These are phyloP conservation scores for Spisula solida DNA, from an alignment of 2,888 invertebrate species.

Conservation along the genomic window DNA sequence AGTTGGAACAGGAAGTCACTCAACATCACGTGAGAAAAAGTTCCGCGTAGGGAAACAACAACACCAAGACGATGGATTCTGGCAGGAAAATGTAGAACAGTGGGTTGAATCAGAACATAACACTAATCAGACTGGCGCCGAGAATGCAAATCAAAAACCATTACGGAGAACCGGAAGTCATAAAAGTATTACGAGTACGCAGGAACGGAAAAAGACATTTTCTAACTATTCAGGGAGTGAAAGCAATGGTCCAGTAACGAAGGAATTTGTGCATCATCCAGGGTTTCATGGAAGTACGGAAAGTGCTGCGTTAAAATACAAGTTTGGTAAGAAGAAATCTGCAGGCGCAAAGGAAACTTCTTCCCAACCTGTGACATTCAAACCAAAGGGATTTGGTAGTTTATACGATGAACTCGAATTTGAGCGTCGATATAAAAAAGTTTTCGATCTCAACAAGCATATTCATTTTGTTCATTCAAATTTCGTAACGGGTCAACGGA, in stretches of 20 bases:
- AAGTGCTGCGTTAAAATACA: slow-evolving; percentile 60
- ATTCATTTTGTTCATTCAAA: slow-evolving; percentile 78
- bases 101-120: slow-evolving; percentile 40
- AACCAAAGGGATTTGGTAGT: slow-evolving; percentile 69
- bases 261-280: slow-evolving; percentile 64
- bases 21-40: slow-evolving; percentile 51
- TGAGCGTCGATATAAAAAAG: slow-evolving; percentile 75
- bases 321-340: slow-evolving; percentile 60
- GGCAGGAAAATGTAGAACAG: slow-evolving; percentile 54
- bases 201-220: slow-evolving; percentile 28
- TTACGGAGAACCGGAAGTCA: slow-evolving; percentile 19
- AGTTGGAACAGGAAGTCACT: slow-evolving; percentile 36
- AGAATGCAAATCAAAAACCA: not conserved
- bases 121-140: not conserved
- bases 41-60: slow-evolving; percentile 53
- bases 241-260: not conserved
- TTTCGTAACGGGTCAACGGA: slow-evolving; percentile 71
- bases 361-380: slow-evolving; percentile 50
- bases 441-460: slow-evolving; percentile 77
- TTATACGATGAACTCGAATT: slow-evolving; percentile 77
- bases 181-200: slow-evolving; percentile 8
- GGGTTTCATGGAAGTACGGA: slow-evolving; percentile 63
- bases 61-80: slow-evolving; percentile 41
- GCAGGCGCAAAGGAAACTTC: slow-evolving; percentile 24
- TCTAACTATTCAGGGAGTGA: slow-evolving; percentile 43